Conservation (phyloP, 2,113 vertebrate species). For the Bathybates hornii region DNA sequence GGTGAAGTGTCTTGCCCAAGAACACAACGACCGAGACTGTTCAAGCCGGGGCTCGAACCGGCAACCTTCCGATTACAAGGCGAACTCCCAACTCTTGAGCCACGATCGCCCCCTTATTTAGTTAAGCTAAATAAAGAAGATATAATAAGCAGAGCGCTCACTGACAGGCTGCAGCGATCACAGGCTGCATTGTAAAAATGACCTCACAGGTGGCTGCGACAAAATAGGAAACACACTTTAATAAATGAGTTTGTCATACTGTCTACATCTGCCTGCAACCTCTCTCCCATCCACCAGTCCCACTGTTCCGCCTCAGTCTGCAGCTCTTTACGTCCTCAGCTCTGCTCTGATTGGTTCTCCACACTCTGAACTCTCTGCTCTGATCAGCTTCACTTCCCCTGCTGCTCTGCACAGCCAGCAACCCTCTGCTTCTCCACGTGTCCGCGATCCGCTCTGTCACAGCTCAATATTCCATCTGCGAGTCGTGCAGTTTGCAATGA, state of each 20-base stretch:
- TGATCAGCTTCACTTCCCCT: background rate
- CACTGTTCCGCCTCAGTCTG: background rate
- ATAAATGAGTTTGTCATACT: background rate
- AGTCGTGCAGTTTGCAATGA: background rate
- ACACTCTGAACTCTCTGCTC: background rate
- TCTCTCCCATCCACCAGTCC: background rate
- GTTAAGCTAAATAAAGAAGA: background rate
- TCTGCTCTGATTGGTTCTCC: background rate
- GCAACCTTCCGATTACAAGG: too few relatives aligned
- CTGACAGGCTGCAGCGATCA: background rate
- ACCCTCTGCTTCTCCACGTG: background rate
- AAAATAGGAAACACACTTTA: background rate
- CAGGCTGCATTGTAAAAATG: background rate
- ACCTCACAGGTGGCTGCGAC: background rate
- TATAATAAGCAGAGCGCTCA: background rate
- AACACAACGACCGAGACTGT: too few relatives aligned
- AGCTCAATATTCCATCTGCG: fast-evolving
- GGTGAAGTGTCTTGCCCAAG: too few relatives aligned
- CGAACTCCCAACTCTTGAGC: too few relatives aligned
- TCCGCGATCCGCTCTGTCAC: background rate
- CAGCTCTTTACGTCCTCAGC: background rate
- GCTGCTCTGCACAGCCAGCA: background rate
- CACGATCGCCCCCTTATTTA: background rate
- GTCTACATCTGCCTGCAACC: too few relatives aligned
- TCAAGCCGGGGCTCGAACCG: too few relatives aligned